phyloP scores from a whole-genome alignment of 2,113 vertebrate genomes.

The Pseudorhombus dupliciocellatus region DNA sequence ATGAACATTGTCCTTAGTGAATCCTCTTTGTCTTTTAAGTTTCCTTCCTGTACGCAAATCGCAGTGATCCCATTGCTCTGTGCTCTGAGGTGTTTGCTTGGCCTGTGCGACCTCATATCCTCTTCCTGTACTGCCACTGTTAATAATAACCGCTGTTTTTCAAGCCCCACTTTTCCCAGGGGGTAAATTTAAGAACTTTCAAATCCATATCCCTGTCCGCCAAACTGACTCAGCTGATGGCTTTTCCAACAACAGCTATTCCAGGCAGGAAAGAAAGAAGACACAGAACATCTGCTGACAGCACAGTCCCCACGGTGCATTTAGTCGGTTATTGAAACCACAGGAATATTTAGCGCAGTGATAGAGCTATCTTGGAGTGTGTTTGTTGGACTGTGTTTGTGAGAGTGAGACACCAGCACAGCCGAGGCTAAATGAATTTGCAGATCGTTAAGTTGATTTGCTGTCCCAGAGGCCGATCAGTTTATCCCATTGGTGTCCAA shows the following conservation, averaged over 20 bases:
- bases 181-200: conserved; percentile 58
- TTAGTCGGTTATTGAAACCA: conserved; percentile 45
- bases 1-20: conserved; percentile 48
- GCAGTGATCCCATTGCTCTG: conserved; percentile 43
- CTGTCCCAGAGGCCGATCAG: conserved; percentile 51
- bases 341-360: conserved; percentile 16
- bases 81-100: conserved; percentile 68
- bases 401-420: conserved; percentile 21
- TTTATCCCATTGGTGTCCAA: conserved; percentile 53
- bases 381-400: conserved; percentile 7
- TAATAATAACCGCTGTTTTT: conserved; percentile 77
- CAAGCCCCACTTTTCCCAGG: conserved; percentile 43
- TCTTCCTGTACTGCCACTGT: conserved; percentile 71
- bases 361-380: conserved; percentile 13
- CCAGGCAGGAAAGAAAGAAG: conserved; percentile 52
- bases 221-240: conserved; percentile 65
- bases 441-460: conserved; percentile 72
- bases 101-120: conserved; percentile 69
- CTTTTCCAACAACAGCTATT: conserved; percentile 64
- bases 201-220: conserved; percentile 50
- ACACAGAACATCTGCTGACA: conserved; percentile 55
- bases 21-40: conserved; percentile 64
- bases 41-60: conserved; percentile 60
- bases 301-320: conserved; percentile 36
- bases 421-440: conserved; percentile 63